Conservation (phyloP, 2,888 invertebrate genomes). For the Oligia fasciuncula region DNA sequence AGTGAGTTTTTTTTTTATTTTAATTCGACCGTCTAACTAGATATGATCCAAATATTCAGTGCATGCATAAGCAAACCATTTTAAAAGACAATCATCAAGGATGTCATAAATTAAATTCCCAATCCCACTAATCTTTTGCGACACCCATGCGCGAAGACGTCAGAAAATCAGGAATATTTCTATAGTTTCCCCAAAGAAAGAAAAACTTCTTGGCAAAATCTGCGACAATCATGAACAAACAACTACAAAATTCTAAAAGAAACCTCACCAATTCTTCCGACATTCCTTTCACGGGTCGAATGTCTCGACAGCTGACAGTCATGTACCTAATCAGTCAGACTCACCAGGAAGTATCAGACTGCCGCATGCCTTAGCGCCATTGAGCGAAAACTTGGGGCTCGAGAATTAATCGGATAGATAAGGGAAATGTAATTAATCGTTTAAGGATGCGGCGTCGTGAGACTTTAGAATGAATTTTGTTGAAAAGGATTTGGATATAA, state of each 20-base stretch:
- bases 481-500: background rate
- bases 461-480: constrained; percentile 8
- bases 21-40: background rate
- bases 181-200: background rate
- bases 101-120: no score
- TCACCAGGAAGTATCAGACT: constrained; percentile 42
- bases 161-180: background rate
- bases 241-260: background rate
- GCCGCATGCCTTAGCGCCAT: constrained; percentile 47
- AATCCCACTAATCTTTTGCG: background rate
- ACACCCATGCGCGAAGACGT: background rate
- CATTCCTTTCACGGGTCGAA: constrained; percentile 22
- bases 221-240: background rate
- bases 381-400: constrained; percentile 37
- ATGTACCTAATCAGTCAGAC: background rate
- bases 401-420: constrained; percentile 31
- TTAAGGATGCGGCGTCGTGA: background rate
- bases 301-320: constrained; percentile 20
- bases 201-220: background rate
- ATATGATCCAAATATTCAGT: no score
- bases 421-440: constrained; percentile 27
- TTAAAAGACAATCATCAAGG: background rate
- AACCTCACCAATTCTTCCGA: background rate
- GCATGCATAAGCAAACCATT: background rate
- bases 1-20: no score